Conservation (phyloP, 1,140 invertebrate genomes). For the Aleiodes sp. region DNA sequence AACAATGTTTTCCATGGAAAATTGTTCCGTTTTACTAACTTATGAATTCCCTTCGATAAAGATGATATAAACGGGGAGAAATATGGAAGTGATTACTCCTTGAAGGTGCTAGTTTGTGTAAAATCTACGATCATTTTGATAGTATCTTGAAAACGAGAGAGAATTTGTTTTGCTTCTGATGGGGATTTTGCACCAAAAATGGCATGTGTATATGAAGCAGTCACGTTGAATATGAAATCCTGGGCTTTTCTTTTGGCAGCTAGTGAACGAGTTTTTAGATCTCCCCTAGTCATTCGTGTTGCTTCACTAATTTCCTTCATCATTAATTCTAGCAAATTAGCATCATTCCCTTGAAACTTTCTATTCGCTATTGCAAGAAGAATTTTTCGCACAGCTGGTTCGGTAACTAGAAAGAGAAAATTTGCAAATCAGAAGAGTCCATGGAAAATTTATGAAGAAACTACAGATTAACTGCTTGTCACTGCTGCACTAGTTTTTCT, state of each 20-base stretch:
- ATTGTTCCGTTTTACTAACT: background rate
- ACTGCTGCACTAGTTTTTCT: too few species aligned
- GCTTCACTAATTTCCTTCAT: slow-evolving; percentile 42
- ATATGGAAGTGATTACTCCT: too few species aligned
- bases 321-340: slow-evolving; percentile 39
- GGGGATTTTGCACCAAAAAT: slow-evolving; percentile 45
- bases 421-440: background rate
- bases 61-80: background rate
- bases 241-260: slow-evolving; percentile 45
- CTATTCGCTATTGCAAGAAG: slow-evolving; percentile 42
- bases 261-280: slow-evolving; percentile 40
- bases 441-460: background rate
- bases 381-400: slow-evolving; percentile 31
- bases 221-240: slow-evolving; percentile 44
- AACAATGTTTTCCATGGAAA: background rate
- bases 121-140: slow-evolving; percentile 48
- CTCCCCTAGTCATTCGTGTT: slow-evolving; percentile 12
- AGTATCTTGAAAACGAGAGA: slow-evolving; percentile 43
- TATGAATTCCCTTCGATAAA: background rate
- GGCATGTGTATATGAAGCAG: slow-evolving; percentile 44
- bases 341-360: slow-evolving; percentile 37
- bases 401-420: slow-evolving; percentile 34
- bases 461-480: background rate
- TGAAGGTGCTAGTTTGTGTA: slow-evolving; percentile 43
- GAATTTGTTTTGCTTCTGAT: slow-evolving; percentile 36